Percentiles rank a stretch among this genome's conserved stretches.
Evolutionary conservation across 1,140 invertebrate genomes (phyloP).

Genomic region (Thalassaphorura encarpata): DNA sequence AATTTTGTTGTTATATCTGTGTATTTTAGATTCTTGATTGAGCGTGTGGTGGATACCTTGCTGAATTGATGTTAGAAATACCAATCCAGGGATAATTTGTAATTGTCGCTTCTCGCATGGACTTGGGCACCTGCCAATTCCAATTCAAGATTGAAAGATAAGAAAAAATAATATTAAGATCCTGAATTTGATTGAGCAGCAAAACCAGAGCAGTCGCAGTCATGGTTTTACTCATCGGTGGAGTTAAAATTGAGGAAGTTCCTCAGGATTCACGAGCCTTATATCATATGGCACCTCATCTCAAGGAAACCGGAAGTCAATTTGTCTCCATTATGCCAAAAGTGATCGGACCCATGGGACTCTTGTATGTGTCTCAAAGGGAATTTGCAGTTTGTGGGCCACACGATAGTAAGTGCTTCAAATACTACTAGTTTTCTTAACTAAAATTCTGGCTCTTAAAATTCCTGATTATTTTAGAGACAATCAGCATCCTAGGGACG

Average conservation of each 20-base stretch:
- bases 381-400: constrained; percentile 82
- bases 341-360: constrained; percentile 66
- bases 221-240: constrained; percentile 83
- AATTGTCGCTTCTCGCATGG: no score
- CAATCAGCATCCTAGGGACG: constrained; percentile 77
- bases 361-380: constrained; percentile 79
- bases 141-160: no score
- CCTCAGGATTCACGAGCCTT: constrained; percentile 66
- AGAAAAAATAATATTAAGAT: no score
- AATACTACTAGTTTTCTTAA: not conserved
- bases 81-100: no score
- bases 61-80: no score
- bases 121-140: no score
- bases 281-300: constrained; percentile 66
- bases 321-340: constrained; percentile 62
- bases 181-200: no score
- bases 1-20: no score
- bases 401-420: constrained; percentile 66
- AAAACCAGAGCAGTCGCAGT: no score
- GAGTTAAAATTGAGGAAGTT: constrained; percentile 71
- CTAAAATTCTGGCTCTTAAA: constrained; percentile 2
- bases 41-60: no score
- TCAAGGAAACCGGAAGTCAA: constrained; percentile 70
- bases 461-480: constrained; percentile 54
- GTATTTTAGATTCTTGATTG: no score